A percentile compares a stretch with the other conserved stretches of the same genome.
These are phyloP conservation scores for Myotis vivesi DNA, from an alignment of 2,797 vertebrate genomes.

Conservation along the genomic window DNA sequence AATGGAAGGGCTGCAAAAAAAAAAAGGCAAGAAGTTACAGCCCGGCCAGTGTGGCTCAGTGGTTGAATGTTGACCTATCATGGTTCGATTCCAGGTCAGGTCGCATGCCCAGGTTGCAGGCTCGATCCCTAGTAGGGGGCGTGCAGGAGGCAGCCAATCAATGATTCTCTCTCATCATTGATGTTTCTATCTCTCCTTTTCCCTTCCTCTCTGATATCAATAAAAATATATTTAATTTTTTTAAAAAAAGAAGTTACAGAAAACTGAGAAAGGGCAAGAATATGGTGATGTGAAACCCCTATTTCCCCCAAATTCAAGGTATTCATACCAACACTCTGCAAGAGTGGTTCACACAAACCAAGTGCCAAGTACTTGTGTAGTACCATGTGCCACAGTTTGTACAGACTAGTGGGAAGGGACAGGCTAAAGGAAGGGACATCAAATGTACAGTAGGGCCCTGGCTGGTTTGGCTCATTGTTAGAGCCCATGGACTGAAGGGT, in stretches of 20 bases:
- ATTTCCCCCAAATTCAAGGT: not conserved
- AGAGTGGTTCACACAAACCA: not conserved
- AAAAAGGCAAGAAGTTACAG: not conserved
- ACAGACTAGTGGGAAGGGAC: not conserved
- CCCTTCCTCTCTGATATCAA: too few species aligned
- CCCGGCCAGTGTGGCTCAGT: too few species aligned
- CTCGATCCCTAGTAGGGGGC: too few species aligned
- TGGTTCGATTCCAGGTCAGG: too few species aligned
- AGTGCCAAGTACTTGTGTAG: not conserved
- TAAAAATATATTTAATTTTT: too few species aligned
- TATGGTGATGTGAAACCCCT: not conserved
- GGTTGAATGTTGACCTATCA: too few species aligned
- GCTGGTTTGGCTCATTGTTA: too few species aligned
- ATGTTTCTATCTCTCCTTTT: too few species aligned
- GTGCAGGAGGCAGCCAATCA: too few species aligned
- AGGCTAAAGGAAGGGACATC: not conserved
- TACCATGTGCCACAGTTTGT: not conserved
- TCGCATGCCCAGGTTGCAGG: too few species aligned
- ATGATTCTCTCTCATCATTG: too few species aligned
- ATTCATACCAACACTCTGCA: not conserved
- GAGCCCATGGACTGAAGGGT: too few species aligned
- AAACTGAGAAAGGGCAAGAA: slow-evolving; percentile 4
- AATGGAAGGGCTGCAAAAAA: not conserved
- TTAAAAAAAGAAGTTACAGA: not conserved
- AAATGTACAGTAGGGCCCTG: not conserved